A percentile compares a stretch with the other conserved stretches of the same genome.
Evolutionary conservation across 2,113 vertebrate species (phyloP).

Genomic region (Rhynchopsitta pachyrhyncha): DNA sequence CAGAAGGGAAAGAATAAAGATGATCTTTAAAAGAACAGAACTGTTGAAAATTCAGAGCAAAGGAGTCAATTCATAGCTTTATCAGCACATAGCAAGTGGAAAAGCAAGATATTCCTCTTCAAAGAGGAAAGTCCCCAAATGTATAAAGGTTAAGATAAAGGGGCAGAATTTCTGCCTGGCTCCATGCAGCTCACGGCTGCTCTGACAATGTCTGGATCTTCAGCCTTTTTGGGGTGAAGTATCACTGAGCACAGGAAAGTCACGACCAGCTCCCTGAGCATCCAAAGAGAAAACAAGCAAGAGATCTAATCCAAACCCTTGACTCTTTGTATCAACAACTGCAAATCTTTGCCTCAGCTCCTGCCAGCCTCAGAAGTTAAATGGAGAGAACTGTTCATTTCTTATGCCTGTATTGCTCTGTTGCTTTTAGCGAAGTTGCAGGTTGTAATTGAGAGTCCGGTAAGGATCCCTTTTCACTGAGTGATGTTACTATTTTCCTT

Average conservation of each 20-base stretch:
- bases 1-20: slow-evolving; percentile 17
- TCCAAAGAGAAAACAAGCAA: background rate
- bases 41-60: slow-evolving; percentile 43
- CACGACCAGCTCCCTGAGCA: background rate
- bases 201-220: background rate
- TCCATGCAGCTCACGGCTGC: background rate
- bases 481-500: slow-evolving; percentile 19
- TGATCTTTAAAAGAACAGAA: slow-evolving; percentile 45
- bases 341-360: slow-evolving; percentile 15
- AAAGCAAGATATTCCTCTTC: slow-evolving; percentile 49
- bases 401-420: background rate
- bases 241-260: background rate
- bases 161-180: background rate
- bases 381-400: background rate
- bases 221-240: background rate
- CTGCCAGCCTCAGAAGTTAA: slow-evolving; percentile 25
- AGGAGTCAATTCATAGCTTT: slow-evolving; percentile 41
- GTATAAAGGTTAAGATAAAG: slow-evolving; percentile 57
- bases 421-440: background rate
- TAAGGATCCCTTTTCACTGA: background rate
- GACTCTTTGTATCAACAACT: background rate
- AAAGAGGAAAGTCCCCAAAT: slow-evolving; percentile 38
- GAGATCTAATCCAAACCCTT: background rate
- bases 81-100: slow-evolving; percentile 44
- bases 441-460: background rate